phyloP scores from a whole-genome alignment of 1,140 invertebrate species.

The Mylabris phalerata region DNA sequence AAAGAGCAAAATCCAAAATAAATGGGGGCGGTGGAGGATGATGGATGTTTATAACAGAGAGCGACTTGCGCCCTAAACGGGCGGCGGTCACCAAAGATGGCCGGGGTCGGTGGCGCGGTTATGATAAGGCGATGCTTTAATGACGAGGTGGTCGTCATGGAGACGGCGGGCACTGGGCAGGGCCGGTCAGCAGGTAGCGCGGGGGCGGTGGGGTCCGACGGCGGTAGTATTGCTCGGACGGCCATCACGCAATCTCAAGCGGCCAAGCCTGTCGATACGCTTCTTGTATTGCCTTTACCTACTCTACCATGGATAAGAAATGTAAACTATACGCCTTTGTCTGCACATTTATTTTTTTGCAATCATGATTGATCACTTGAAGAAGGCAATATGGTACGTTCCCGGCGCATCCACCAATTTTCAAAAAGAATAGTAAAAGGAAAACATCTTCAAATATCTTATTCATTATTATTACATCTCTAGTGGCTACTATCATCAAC shows the following conservation, averaged over 20 bases:
- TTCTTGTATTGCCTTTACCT: slow-evolving; percentile 8
- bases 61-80: slow-evolving; percentile 15
- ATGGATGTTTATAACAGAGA: slow-evolving; percentile 6
- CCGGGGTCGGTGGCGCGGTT: slow-evolving; percentile 42
- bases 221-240: slow-evolving; percentile 25
- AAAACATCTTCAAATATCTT: no score
- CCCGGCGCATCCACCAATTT: no score
- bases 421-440: no score
- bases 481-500: no score
- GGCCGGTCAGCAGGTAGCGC: slow-evolving; percentile 41
- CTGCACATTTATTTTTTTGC: no score
- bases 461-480: no score
- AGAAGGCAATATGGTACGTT: no score
- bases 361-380: no score
- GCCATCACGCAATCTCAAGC: slow-evolving; percentile 44
- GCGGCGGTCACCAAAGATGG: slow-evolving; percentile 45
- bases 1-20: slow-evolving; percentile 10
- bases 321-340: not conserved
- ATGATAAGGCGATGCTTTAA: slow-evolving; percentile 49
- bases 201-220: slow-evolving; percentile 26
- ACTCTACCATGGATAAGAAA: not conserved
- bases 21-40: slow-evolving; percentile 22
- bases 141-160: slow-evolving; percentile 45
- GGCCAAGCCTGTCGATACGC: slow-evolving; percentile 23
- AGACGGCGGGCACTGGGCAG: slow-evolving; percentile 42